These are phyloP conservation scores for Melanotaenia maccullochi DNA, from an alignment of 2,797 vertebrate genomes.

Conservation along the genomic window DNA sequence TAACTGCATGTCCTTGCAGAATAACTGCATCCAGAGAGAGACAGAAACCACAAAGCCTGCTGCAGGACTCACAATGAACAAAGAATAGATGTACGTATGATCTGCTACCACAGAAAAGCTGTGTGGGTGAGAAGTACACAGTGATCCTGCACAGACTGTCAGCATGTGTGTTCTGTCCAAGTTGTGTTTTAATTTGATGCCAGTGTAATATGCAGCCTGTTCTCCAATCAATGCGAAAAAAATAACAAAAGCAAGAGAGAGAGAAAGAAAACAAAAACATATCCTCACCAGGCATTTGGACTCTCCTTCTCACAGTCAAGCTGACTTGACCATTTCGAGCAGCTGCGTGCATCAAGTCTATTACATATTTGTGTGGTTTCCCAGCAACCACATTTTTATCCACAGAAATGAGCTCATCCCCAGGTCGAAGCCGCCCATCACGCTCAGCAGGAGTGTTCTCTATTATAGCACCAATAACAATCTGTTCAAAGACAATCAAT, in stretches of 20 bases:
- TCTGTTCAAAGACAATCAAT: conserved; percentile 85
- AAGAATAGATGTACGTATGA: conserved; percentile 28
- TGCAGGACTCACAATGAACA: conserved; percentile 18
- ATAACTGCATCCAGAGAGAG: conserved; percentile 17
- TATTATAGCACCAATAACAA: conserved; percentile 97
- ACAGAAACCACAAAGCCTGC: conserved; percentile 19
- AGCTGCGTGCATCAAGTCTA: conserved; percentile 98
- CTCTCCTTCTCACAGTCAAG: conserved; percentile 96
- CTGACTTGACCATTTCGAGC: conserved; percentile 98
- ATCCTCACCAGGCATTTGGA: conserved; percentile 89
- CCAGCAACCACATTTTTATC: conserved; percentile 97
- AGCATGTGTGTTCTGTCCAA: conserved; percentile 35
- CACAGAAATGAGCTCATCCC: conserved; percentile 96
- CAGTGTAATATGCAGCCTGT: conserved; percentile 44
- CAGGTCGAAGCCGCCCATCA: conserved; percentile 94
- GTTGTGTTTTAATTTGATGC: conserved; percentile 28
- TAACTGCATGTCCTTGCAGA: background rate
- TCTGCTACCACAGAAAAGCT: conserved; percentile 29
- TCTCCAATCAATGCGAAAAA: conserved; percentile 33
- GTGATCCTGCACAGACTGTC: conserved; percentile 37
- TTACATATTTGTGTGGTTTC: conserved; percentile 98
- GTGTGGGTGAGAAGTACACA: conserved; percentile 40
- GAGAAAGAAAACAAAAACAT: conserved; percentile 18
- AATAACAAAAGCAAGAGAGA: background rate
- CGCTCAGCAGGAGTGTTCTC: conserved; percentile 98